A percentile compares a stretch with the other conserved stretches of the same genome.
Conservation (phyloP, 2,888 invertebrate genomes). For the Tigriopus californicus region DNA sequence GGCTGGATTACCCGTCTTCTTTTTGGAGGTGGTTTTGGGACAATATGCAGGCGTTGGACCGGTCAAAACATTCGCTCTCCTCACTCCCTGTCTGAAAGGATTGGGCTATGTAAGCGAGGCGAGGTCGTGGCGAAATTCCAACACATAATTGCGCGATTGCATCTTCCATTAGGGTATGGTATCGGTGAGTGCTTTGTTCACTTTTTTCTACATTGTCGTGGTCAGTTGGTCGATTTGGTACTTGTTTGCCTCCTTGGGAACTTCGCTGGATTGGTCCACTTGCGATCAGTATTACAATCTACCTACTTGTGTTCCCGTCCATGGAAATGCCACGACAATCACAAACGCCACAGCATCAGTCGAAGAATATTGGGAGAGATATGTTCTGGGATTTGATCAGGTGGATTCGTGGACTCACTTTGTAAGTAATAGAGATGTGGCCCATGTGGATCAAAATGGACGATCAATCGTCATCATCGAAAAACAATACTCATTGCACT, state of each 20-base stretch:
- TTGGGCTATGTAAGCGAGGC: constrained; percentile 8
- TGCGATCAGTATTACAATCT: constrained; percentile 6
- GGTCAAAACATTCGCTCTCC: constrained; percentile 3
- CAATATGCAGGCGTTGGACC: constrained; percentile 15
- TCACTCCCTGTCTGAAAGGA: constrained; percentile 5
- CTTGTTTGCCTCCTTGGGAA: background rate
- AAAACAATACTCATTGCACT: background rate
- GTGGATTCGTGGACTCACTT: background rate
- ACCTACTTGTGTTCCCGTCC: background rate
- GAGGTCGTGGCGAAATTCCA: too few relatives aligned
- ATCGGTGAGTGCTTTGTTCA: background rate
- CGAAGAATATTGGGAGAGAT: constrained; percentile 13
- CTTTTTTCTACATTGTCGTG: constrained; percentile 15
- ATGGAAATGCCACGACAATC: background rate
- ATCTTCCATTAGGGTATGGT: background rate
- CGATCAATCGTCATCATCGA: background rate
- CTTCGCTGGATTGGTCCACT: background rate
- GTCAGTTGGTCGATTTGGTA: constrained; percentile 15
- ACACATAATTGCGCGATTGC: too few relatives aligned
- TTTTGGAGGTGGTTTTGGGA: constrained; percentile 10
- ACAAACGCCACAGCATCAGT: background rate
- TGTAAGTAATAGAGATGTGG: background rate
- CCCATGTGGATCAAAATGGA: background rate
- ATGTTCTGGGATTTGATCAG: background rate
- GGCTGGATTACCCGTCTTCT: constrained; percentile 13